Conservation (phyloP, 2,113 vertebrate genomes). For the Orycteropus afer region DNA sequence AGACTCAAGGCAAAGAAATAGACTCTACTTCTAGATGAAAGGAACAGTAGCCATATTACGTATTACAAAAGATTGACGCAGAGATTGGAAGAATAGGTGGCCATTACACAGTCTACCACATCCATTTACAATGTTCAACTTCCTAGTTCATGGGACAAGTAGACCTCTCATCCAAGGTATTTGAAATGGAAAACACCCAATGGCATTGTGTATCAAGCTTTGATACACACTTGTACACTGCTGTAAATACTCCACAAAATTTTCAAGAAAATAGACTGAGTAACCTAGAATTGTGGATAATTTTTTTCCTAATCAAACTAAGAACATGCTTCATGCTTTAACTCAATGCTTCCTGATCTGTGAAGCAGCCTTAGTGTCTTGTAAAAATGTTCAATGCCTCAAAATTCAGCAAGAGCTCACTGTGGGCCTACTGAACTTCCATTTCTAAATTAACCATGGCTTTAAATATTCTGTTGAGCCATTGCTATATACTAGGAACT, state of each 20-base stretch:
- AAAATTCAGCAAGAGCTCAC: slow-evolving; percentile 17
- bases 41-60: not conserved
- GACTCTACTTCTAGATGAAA: not conserved
- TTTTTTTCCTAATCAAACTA: slow-evolving; percentile 1
- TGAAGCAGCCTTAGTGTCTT: not conserved
- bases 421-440: not conserved
- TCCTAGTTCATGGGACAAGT: not conserved
- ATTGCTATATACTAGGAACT: not conserved
- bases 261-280: not conserved
- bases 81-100: not conserved
- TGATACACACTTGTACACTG: not conserved
- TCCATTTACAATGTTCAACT: not conserved
- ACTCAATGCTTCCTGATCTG: not conserved
- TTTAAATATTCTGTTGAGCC: slow-evolving; percentile 32
- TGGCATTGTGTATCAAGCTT: not conserved
- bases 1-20: slow-evolving; percentile 12
- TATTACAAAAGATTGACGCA: not conserved
- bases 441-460: not conserved
- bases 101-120: not conserved
- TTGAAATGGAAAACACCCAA: not conserved
- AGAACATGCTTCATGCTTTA: not conserved
- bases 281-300: not conserved
- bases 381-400: not conserved
- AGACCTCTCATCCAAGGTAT: not conserved
- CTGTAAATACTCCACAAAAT: not conserved